Evolutionary conservation across 2,888 invertebrate genomes (phyloP).

Genomic region (Cantharis nigra): DNA sequence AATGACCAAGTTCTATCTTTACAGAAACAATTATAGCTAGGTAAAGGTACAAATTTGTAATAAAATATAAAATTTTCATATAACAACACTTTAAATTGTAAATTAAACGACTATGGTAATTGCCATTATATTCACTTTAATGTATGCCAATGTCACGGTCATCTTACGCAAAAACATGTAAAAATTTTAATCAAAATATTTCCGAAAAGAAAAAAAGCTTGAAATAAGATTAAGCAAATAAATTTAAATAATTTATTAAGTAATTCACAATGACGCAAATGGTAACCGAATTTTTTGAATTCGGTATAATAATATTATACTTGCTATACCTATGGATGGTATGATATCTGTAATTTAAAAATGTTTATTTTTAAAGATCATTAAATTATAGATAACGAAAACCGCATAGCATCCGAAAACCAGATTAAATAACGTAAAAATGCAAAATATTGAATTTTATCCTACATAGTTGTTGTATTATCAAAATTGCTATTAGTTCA

Average conservation of each 20-base stretch:
- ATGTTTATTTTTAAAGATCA: neutral
- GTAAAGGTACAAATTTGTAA: neutral
- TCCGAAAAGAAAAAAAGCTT: neutral
- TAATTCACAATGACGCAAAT: neutral
- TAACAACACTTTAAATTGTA: neutral
- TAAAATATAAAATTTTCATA: neutral
- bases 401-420: neutral
- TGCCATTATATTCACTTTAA: neutral
- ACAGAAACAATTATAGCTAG: neutral
- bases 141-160: neutral
- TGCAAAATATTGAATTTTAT: neutral
- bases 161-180: neutral
- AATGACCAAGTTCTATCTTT: neutral
- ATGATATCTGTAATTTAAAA: neutral
- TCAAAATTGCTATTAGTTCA: neutral
- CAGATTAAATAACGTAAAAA: neutral
- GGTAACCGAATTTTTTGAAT: neutral
- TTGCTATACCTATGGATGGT: neutral
- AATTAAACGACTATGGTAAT: neutral
- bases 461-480: no score
- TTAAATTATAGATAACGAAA: neutral
- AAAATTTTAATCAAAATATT: neutral
- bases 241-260: neutral
- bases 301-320: neutral
- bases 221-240: neutral